Evolutionary conservation across 2,113 vertebrate species (phyloP).

Genomic region (Prietella phreatophila): DNA sequence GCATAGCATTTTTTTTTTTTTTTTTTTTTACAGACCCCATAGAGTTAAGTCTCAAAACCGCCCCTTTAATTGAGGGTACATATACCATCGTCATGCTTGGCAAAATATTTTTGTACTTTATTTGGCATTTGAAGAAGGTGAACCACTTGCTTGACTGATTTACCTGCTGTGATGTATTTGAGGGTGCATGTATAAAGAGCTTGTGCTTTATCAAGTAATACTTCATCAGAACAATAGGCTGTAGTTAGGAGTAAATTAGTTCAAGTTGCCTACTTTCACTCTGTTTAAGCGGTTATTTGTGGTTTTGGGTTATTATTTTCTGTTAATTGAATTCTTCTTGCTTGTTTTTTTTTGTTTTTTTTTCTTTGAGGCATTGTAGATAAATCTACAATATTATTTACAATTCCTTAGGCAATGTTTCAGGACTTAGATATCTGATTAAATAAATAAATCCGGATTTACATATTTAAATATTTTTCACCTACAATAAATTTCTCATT

Average conservation of each 20-base stretch:
- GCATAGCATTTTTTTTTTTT: slow-evolving; percentile 15
- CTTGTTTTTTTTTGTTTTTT: not conserved
- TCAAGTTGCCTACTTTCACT: not conserved
- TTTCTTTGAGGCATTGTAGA: not conserved
- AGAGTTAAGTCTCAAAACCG: slow-evolving; percentile 5
- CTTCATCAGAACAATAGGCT: not conserved
- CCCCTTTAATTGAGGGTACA: slow-evolving; percentile 15
- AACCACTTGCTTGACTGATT: slow-evolving; percentile 31
- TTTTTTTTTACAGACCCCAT: slow-evolving; percentile 5
- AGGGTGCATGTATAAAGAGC: not conserved
- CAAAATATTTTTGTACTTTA: slow-evolving; percentile 6
- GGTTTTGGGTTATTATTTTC: not conserved
- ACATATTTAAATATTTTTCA: not conserved
- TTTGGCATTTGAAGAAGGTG: not conserved
- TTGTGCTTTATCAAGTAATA: not conserved
- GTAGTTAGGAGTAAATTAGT: not conserved
- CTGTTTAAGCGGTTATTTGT: not conserved
- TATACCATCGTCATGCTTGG: not conserved
- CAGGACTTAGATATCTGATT: too few relatives aligned
- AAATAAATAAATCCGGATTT: too few relatives aligned
- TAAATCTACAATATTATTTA: too few relatives aligned
- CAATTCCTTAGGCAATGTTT: too few relatives aligned
- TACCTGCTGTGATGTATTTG: slow-evolving; percentile 36
- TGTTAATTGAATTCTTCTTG: not conserved
- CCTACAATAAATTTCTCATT: too few relatives aligned